phyloP scores from a whole-genome alignment of 30 jellyfish, hydroid and myxozoan genomes.

The Chrysaora quinquecirrha region DNA sequence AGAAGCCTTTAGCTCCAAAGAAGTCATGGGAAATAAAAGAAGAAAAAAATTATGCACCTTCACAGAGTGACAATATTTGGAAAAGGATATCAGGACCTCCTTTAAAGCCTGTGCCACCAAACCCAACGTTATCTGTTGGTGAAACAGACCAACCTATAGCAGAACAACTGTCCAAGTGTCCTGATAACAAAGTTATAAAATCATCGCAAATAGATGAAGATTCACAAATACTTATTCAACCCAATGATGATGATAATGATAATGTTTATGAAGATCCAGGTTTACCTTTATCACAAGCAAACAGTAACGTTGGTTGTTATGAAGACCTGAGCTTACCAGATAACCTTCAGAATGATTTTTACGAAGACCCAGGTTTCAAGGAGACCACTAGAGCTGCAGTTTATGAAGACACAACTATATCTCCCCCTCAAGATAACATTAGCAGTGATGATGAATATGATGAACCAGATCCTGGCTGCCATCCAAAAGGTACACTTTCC shows the following conservation, averaged over 20 bases:
- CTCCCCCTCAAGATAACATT: not conserved
- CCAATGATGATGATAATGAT: not conserved
- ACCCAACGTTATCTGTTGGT: conserved; percentile 16
- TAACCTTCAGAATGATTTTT: too few species aligned
- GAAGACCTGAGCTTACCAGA: too few species aligned
- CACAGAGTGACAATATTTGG: conserved; percentile 5
- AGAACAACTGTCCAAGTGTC: not conserved
- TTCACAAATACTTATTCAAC: not conserved
- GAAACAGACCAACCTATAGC: not conserved
- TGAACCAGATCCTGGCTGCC: not conserved
- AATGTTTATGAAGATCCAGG: conserved; percentile 8
- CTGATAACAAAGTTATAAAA: not conserved
- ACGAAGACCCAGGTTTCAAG: too few species aligned
- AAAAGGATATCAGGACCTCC: conserved; percentile 64
- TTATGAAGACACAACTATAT: too few species aligned
- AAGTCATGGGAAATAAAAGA: conserved; percentile 7
- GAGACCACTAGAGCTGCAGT: too few species aligned
- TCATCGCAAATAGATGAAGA: not conserved
- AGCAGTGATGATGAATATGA: not conserved
- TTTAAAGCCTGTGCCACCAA: conserved; percentile 64
- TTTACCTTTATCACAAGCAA: not conserved
- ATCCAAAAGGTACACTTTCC: conserved; percentile 4
- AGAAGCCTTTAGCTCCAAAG: conserved; percentile 9
- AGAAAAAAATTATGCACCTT: not conserved
- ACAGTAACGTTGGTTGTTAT: not conserved